phyloP scores from a whole-genome alignment of 2,113 vertebrate genomes.

The Pontoporia blainvillei region DNA sequence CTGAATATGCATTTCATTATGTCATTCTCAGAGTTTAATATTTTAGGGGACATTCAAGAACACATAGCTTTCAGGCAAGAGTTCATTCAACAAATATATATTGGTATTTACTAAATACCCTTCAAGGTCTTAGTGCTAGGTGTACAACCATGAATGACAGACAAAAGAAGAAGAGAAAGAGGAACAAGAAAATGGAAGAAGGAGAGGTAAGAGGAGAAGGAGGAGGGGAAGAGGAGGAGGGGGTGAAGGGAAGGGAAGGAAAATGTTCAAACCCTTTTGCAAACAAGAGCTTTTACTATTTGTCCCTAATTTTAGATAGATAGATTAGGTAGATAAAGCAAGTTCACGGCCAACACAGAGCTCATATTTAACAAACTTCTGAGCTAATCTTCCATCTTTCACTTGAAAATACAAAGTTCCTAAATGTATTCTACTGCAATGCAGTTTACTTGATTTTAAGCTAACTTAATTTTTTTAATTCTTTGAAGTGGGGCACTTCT shows the following conservation, averaged over 20 bases:
- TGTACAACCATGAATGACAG: not conserved
- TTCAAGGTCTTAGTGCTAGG: not conserved
- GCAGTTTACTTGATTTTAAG: not conserved
- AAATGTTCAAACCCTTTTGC: not conserved
- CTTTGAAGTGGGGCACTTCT: not conserved
- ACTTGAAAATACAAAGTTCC: not conserved
- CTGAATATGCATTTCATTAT: not conserved
- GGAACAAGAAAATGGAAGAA: not conserved
- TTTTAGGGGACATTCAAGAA: not conserved
- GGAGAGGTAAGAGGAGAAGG: not conserved
- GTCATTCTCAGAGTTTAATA: not conserved
- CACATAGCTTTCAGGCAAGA: not conserved
- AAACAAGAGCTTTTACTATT: not conserved
- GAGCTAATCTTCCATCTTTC: not conserved
- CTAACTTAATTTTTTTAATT: not conserved
- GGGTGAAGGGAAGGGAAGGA: not conserved
- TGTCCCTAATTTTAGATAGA: not conserved
- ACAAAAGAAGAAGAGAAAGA: not conserved
- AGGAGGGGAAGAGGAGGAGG: not conserved
- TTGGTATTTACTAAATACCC: not conserved
- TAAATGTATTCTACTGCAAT: not conserved
- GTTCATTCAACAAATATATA: not conserved
- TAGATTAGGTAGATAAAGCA: not conserved
- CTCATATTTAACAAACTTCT: not conserved
- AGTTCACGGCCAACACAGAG: not conserved